A percentile compares a stretch with the other conserved stretches of the same genome.
phyloP scores from a whole-genome alignment of 2,888 invertebrate genomes.

The Danaus chrysippus region DNA sequence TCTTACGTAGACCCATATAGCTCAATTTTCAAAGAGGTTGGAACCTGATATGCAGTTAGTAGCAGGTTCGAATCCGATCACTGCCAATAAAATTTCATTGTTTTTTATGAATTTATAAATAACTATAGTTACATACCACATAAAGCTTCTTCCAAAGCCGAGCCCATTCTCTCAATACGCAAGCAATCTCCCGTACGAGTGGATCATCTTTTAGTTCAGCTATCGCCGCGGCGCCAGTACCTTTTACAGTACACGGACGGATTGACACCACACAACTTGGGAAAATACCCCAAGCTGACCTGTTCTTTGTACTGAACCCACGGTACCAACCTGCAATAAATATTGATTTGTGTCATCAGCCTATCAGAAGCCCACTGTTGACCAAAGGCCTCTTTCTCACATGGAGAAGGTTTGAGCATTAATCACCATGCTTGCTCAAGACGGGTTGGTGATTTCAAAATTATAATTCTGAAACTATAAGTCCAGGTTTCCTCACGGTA shows the following conservation, averaged over 20 bases:
- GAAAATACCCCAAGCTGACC: constrained; percentile 76
- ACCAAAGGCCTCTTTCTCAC: too few species aligned
- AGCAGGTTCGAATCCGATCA: too few species aligned
- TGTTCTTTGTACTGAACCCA: constrained; percentile 87
- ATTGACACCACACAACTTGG: constrained; percentile 86
- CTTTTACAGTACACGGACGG: constrained; percentile 87
- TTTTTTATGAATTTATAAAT: background rate
- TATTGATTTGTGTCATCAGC: constrained; percentile 2
- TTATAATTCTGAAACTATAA: too few species aligned
- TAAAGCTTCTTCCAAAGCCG: constrained; percentile 94
- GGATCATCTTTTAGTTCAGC: constrained; percentile 93
- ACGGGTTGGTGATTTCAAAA: too few species aligned
- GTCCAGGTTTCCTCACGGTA: too few species aligned
- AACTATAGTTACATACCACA: constrained; percentile 82
- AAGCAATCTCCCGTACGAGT: constrained; percentile 93
- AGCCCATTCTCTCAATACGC: constrained; percentile 96
- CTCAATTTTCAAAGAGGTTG: too few species aligned
- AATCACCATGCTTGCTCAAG: too few species aligned
- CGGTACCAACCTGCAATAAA: constrained; percentile 87
- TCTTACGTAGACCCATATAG: too few species aligned
- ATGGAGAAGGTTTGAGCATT: too few species aligned
- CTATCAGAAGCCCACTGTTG: too few species aligned
- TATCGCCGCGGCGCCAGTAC: constrained; percentile 88
- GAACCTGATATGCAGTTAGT: too few species aligned
- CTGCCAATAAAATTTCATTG: background rate